Evolutionary conservation across 2,888 invertebrate species (phyloP).

Genomic region (Geophilus truncorum): DNA sequence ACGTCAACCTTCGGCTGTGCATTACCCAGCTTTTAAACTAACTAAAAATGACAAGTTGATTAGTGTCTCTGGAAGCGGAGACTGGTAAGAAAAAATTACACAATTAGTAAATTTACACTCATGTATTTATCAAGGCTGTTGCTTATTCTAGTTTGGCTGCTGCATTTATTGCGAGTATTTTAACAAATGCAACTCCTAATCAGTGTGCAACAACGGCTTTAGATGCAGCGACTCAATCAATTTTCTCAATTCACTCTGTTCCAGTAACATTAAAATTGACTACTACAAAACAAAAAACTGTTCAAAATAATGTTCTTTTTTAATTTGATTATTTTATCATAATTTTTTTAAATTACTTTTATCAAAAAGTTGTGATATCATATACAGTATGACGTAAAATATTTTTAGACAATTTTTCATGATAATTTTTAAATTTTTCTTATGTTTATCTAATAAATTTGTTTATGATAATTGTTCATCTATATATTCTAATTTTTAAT

Average conservation of each 20-base stretch:
- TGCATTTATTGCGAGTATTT: constrained; percentile 32
- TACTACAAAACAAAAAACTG: background rate
- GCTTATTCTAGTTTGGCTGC: constrained; percentile 33
- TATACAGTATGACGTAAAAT: no score
- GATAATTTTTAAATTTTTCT: no score
- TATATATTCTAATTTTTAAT: no score
- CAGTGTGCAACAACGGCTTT: constrained; percentile 31
- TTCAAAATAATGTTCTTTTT: background rate
- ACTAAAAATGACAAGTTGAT: constrained; percentile 52
- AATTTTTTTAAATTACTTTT: background rate
- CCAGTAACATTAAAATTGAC: background rate
- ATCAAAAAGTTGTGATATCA: background rate
- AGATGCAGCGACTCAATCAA: constrained; percentile 31
- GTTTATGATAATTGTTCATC: no score
- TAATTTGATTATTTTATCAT: background rate
- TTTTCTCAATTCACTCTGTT: background rate
- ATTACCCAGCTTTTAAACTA: constrained; percentile 43
- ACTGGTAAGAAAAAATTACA: constrained; percentile 53
- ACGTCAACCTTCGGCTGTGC: constrained; percentile 38
- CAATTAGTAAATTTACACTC: no score
- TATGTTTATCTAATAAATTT: no score
- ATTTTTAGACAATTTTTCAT: no score
- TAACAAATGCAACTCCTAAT: constrained; percentile 25
- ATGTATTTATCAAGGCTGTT: background rate
- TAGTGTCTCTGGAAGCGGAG: constrained; percentile 79